phyloP scores from a whole-genome alignment of 2,888 invertebrate species.

The Cremastobaeus sp. region DNA sequence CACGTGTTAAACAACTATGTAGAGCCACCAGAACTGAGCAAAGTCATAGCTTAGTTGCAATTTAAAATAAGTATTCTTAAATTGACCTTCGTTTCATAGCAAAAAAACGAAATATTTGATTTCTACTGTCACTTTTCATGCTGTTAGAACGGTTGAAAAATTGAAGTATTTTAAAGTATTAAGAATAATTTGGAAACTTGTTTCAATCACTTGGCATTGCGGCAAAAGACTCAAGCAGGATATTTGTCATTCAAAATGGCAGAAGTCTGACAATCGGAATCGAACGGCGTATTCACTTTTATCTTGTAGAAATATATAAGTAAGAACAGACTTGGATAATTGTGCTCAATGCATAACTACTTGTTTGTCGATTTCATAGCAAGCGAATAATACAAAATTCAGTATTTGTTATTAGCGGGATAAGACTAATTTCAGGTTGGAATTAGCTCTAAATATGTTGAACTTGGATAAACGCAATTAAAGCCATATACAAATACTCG shows the following conservation, averaged over 20 bases:
- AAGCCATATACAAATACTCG: constrained; percentile 48
- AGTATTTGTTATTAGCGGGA: constrained; percentile 19
- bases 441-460: constrained; percentile 4
- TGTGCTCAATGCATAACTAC: constrained; percentile 21
- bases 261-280: constrained; percentile 30
- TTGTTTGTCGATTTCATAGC: constrained; percentile 2
- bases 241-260: constrained; percentile 10
- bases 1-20: constrained; percentile 85
- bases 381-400: neutral
- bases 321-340: constrained; percentile 31
- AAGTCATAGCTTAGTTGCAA: constrained; percentile 77
- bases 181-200: neutral
- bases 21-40: constrained; percentile 76
- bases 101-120: neutral
- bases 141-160: too few relatives aligned
- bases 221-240: neutral
- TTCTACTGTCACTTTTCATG: neutral
- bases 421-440: neutral
- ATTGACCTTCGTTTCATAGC: too few relatives aligned
- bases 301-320: constrained; percentile 23
- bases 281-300: constrained; percentile 28
- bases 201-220: too few relatives aligned
- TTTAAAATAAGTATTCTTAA: constrained; percentile 29
- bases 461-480: constrained; percentile 17
- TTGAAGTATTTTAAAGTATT: neutral